Evolutionary conservation across 53 echinoderm and acorn worm genomes (phyloP), one percentile per base, ranked within the genome.

Genomic region (Arbacia lixula): DNA sequence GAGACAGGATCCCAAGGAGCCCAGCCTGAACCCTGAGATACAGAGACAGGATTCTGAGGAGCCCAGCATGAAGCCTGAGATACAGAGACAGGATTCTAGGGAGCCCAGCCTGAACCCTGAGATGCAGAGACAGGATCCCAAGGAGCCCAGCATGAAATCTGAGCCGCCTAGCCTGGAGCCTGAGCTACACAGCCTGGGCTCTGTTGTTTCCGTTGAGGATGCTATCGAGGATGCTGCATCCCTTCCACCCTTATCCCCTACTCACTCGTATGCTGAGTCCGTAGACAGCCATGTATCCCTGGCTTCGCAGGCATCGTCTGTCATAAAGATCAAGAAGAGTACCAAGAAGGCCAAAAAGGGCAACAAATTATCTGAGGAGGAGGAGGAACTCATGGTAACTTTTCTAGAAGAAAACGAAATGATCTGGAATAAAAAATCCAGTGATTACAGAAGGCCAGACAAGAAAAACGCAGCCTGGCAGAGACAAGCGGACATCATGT

Each of bases 281-380:
- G 20, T 69, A 38, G 71, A 69, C 71, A 40, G 40, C 25, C 40
- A 69, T 30, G 40, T 21, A 69, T 43, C 62, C 26, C 6, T 61
- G 62, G 30, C 62, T 25, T 61, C 62, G 62, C 62, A 61, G 62
- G 62, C 62, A 19, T 61, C 62, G 21, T 27, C 62, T 61, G 62
- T 61, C 62, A 61, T n/a, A n/a, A n/a, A n/a, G n/a, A n/a, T n/a
- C n/a, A n/a, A n/a, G n/a, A n/a, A 61, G 62, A 29, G 62, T 27
- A 22, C n/a, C 12, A 68, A 68, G 69, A 69, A 69, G 71, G 43
- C 20, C 40, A 69, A 69, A 24, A 43, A 69, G 71, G 71, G 1
- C 71, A 69, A 69, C 71, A 69, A 69, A 38, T 38, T 69, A 38
- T 69, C 71, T 38, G 71, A 69, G 33, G 71, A 37, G 11, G 71